These are phyloP conservation scores for Prosapia bicincta DNA, from an alignment of 2,888 invertebrate genomes.

Conservation along the genomic window DNA sequence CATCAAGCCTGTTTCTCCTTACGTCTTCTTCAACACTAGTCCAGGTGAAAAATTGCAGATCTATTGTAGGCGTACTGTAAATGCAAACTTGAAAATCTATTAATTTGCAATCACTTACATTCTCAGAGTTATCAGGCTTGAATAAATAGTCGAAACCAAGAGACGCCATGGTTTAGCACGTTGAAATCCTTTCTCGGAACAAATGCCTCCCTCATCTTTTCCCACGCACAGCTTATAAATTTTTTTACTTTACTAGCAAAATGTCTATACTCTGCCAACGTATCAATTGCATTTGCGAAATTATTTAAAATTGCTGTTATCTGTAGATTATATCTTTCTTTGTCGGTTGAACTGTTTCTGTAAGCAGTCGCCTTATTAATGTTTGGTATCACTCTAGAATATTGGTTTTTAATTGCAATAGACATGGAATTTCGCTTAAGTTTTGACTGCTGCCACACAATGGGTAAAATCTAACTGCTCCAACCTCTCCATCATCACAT, in stretches of 20 bases:
- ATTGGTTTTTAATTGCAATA: background rate
- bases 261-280: background rate
- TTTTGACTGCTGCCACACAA: conserved; percentile 9
- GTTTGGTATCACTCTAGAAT: background rate
- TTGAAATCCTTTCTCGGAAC: conserved; percentile 20
- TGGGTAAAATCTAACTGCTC: conserved; percentile 20
- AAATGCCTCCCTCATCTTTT: background rate
- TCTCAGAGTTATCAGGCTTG: conserved; percentile 20
- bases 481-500: conserved; percentile 4
- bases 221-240: background rate
- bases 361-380: background rate
- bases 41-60: conserved; percentile 30
- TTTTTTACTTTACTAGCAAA: background rate
- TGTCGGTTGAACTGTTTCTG: background rate
- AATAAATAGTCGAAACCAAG: conserved; percentile 33
- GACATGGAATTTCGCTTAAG: conserved; percentile 24
- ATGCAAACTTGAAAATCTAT: conserved; percentile 28
- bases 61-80: conserved; percentile 28
- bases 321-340: background rate
- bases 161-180: conserved; percentile 31
- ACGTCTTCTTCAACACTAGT: conserved; percentile 25
- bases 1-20: conserved; percentile 10
- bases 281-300: background rate
- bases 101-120: conserved; percentile 23
- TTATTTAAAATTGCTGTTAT: background rate